phyloP scores from a whole-genome alignment of 2,888 invertebrate genomes.

The Zhuqinia jingwanae region DNA sequence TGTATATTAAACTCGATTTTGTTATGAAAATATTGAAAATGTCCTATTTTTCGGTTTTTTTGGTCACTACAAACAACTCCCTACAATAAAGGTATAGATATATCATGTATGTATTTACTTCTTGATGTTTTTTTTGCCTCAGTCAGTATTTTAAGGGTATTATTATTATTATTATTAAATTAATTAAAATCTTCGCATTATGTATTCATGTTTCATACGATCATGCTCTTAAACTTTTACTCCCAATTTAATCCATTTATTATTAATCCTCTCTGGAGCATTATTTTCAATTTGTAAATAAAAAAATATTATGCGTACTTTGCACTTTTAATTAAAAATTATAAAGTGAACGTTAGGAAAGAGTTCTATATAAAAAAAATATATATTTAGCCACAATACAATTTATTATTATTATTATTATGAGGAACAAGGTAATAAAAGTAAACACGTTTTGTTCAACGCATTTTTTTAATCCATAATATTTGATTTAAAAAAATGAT shows the following conservation, averaged over 20 bases:
- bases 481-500: background rate
- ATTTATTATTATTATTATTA: conserved; percentile 8
- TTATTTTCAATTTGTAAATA: background rate
- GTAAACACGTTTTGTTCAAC: background rate
- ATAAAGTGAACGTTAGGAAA: conserved; percentile 17
- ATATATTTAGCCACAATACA: conserved; percentile 11
- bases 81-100: too few relatives aligned
- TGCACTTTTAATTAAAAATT: background rate
- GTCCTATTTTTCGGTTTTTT: conserved; percentile 14
- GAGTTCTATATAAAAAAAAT: background rate
- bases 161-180: background rate
- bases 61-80: background rate
- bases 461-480: too few relatives aligned
- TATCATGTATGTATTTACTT: too few relatives aligned
- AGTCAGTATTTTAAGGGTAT: conserved; percentile 46
- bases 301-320: background rate
- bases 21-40: background rate
- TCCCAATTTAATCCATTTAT: background rate
- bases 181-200: background rate
- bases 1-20: background rate
- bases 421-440: conserved; percentile 57
- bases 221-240: background rate
- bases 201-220: conserved; percentile 12
- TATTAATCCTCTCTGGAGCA: background rate
- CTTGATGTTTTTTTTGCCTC: conserved; percentile 11